Evolutionary conservation across 2,797 vertebrate genomes (phyloP).

Genomic region (Tragopan temminckii): DNA sequence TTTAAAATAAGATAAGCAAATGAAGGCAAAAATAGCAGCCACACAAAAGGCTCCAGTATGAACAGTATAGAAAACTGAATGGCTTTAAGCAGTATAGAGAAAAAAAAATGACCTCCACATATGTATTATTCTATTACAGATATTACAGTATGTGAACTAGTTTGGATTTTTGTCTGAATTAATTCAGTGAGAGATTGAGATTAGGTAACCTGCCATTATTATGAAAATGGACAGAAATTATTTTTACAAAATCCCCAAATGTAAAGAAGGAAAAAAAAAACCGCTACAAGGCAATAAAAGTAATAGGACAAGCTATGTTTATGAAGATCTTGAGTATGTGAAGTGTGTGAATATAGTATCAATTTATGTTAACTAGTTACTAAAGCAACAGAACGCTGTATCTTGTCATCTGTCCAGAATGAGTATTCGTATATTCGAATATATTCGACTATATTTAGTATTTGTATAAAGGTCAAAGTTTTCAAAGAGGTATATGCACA

Average conservation of each 20-base stretch:
- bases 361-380: accelerated
- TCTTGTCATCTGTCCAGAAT: not conserved
- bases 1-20: not conserved
- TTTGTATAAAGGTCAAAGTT: not conserved
- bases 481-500: not conserved
- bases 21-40: not conserved
- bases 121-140: not conserved
- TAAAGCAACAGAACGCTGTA: not conserved
- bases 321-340: not conserved
- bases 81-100: not conserved
- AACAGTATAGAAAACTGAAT: not conserved
- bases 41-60: not conserved
- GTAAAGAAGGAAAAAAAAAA: not conserved
- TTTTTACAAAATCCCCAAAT: not conserved
- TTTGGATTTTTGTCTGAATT: not conserved
- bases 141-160: not conserved
- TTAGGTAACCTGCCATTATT: not conserved
- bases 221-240: not conserved
- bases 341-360: not conserved
- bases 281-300: accelerated
- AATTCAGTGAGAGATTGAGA: not conserved
- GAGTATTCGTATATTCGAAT: not conserved
- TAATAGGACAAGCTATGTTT: not conserved
- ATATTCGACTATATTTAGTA: not conserved
- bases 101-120: not conserved